A percentile compares a stretch with the other conserved stretches of the same genome.
Evolutionary conservation across 2,113 vertebrate species (phyloP).

Genomic region (Notarius quadriscutis): DNA sequence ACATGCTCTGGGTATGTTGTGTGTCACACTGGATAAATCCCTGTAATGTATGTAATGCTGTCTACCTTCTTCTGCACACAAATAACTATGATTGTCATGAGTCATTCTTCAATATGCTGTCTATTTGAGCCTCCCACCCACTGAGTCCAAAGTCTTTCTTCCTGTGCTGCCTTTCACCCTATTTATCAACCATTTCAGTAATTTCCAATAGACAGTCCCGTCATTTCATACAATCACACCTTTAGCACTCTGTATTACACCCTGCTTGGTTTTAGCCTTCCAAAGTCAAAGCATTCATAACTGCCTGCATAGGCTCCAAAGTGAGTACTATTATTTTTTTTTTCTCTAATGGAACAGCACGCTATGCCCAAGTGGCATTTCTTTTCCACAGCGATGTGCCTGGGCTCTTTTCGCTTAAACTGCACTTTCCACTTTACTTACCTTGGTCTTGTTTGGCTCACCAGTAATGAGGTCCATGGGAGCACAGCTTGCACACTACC

Average conservation of each 20-base stretch:
- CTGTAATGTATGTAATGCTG: neutral
- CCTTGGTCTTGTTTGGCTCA: constrained; percentile 63
- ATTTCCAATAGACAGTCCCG: neutral
- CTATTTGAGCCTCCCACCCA: neutral
- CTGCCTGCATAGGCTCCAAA: constrained; percentile 7
- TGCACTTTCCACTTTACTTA: constrained; percentile 76
- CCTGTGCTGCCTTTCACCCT: neutral
- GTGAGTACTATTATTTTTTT: constrained; percentile 1
- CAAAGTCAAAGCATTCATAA: constrained; percentile 27
- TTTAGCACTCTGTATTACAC: constrained; percentile 7
- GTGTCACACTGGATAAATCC: too few species aligned
- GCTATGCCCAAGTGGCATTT: constrained; percentile 31
- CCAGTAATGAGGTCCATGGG: constrained; percentile 78
- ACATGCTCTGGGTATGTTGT: too few species aligned
- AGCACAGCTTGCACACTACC: constrained; percentile 69
- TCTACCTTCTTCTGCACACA: neutral
- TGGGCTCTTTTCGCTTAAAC: constrained; percentile 72
- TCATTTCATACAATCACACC: neutral
- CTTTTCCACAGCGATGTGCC: constrained; percentile 28
- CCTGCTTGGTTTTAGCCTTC: neutral
- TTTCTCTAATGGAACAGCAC: constrained; percentile 43
- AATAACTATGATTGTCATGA: neutral
- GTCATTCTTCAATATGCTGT: constrained; percentile 5
- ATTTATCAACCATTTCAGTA: constrained; percentile 57
- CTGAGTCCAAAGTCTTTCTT: neutral